Conservation (phyloP, 2,888 invertebrate genomes). For the Auanema sp. region DNA sequence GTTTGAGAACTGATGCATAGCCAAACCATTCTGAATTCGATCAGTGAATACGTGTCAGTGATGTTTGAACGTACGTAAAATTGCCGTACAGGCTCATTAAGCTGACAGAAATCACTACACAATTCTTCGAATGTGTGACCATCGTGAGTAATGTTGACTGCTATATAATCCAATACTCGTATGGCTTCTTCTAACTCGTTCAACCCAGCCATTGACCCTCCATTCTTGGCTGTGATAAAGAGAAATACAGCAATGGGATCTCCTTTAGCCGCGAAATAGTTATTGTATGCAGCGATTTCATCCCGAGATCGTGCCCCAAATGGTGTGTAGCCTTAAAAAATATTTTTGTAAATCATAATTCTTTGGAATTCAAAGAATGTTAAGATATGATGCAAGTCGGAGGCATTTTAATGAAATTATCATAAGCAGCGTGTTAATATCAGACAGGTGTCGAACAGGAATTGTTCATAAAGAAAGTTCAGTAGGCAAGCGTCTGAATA, state of each 20-base stretch:
- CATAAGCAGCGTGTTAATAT: neutral
- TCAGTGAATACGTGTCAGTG: neutral
- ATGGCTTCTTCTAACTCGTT: slow-evolving; percentile 48
- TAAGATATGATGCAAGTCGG: neutral
- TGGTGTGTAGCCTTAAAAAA: slow-evolving; percentile 54
- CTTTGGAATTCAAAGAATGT: neutral
- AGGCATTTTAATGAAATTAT: slow-evolving; percentile 10
- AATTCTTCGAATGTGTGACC: slow-evolving; percentile 47
- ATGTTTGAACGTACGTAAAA: slow-evolving; percentile 38
- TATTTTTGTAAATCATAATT: neutral
- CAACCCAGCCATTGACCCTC: slow-evolving; percentile 42
- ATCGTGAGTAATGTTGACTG: slow-evolving; percentile 36
- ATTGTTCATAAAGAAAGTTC: too few relatives aligned
- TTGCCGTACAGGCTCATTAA: slow-evolving; percentile 57
- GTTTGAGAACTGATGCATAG: slow-evolving; percentile 22
- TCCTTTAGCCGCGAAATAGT: slow-evolving; percentile 44
- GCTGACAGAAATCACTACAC: slow-evolving; percentile 56
- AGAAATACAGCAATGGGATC: slow-evolving; percentile 52
- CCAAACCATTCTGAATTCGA: slow-evolving; percentile 48
- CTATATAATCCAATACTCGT: slow-evolving; percentile 45
- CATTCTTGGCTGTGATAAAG: slow-evolving; percentile 50
- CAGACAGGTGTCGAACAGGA: too few relatives aligned
- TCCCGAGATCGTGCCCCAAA: slow-evolving; percentile 49
- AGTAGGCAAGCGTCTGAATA: too few relatives aligned
- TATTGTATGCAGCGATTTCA: slow-evolving; percentile 46